phyloP scores from a whole-genome alignment of 2,113 vertebrate genomes.

The Archocentrus centrarchus region DNA sequence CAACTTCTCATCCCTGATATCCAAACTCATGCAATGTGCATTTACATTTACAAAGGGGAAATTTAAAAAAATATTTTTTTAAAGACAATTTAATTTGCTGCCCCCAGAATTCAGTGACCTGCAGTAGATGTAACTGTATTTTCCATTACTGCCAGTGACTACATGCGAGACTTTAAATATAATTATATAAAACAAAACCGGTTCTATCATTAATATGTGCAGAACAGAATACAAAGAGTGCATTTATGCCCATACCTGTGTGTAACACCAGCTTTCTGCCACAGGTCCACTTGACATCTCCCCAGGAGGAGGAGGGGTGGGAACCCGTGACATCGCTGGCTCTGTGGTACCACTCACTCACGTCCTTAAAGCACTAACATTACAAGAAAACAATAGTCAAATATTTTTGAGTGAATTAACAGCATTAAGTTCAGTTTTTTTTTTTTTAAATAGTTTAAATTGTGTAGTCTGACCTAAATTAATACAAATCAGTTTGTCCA shows the following conservation, averaged over 20 bases:
- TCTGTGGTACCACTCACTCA: conserved; percentile 72
- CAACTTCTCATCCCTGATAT: neutral
- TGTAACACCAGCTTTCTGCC: conserved; percentile 99
- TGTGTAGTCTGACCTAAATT: too few species aligned
- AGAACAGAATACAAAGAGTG: neutral
- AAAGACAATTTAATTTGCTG: neutral
- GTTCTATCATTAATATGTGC: neutral
- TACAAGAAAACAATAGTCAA: conserved; percentile 1
- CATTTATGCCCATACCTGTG: conserved; percentile 85
- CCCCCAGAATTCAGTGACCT: neutral
- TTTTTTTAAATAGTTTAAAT: too few species aligned
- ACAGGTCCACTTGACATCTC: conserved; percentile 97
- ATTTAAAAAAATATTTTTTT: too few species aligned
- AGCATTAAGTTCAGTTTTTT: neutral
- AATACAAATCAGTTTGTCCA: neutral
- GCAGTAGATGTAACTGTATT: neutral
- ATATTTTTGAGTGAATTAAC: conserved; percentile 18
- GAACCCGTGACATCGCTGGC: conserved; percentile 93
- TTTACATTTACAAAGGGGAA: neutral
- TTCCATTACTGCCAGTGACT: neutral
- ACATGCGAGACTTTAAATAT: neutral
- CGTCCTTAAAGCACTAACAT: conserved; percentile 64
- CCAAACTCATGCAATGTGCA: neutral
- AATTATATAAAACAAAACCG: neutral
- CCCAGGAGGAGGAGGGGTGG: conserved; percentile 92